These are phyloP conservation scores for Ennomos fuscantarius DNA, from an alignment of 2,888 invertebrate genomes.

Conservation along the genomic window DNA sequence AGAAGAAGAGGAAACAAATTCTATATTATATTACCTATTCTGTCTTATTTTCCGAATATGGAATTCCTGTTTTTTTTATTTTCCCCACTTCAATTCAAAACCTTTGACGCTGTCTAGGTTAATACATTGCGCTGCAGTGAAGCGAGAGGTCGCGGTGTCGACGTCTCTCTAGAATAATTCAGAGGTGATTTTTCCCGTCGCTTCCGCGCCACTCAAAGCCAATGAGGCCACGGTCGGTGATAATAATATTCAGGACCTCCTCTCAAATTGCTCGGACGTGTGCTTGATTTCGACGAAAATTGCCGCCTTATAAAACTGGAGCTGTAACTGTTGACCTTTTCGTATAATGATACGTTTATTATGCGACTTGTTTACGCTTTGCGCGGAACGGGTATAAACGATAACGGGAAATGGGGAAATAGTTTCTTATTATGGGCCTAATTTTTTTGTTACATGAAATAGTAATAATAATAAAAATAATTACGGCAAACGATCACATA, in stretches of 20 bases:
- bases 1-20: no score
- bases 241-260: slow-evolving; percentile 67
- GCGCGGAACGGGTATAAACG: slow-evolving; percentile 28
- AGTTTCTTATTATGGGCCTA: slow-evolving; percentile 21
- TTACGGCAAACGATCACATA: no score
- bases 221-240: slow-evolving; percentile 55
- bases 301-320: slow-evolving; percentile 59
- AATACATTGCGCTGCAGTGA: slow-evolving; percentile 17
- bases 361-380: slow-evolving; percentile 40
- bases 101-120: not conserved
- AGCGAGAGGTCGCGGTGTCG: slow-evolving; percentile 36
- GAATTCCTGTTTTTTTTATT: no score
- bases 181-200: slow-evolving; percentile 57
- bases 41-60: no score
- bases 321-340: slow-evolving; percentile 63
- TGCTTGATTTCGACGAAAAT: slow-evolving; percentile 60
- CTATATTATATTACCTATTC: no score
- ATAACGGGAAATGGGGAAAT: slow-evolving; percentile 40
- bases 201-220: slow-evolving; percentile 57
- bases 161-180: slow-evolving; percentile 53
- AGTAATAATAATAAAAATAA: no score
- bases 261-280: slow-evolving; percentile 69
- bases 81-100: not conserved
- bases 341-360: slow-evolving; percentile 51
- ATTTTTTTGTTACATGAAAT: slow-evolving; percentile 6